These are phyloP conservation scores for Pachydiplax longipennis DNA, from an alignment of 2,888 invertebrate species.

Conservation along the genomic window DNA sequence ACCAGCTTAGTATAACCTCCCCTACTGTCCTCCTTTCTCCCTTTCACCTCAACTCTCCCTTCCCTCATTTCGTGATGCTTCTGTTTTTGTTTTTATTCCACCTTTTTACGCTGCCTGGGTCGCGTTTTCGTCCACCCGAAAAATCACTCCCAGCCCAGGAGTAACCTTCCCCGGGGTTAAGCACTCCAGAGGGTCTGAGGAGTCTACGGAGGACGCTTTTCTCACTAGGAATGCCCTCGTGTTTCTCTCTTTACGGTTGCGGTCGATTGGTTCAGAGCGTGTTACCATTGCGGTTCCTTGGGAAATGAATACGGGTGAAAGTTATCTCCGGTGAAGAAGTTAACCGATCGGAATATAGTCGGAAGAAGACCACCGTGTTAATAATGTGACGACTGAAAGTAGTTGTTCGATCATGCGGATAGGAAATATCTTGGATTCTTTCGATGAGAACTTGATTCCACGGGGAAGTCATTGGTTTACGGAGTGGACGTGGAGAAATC, in stretches of 20 bases:
- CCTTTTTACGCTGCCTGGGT: not conserved
- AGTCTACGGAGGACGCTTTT: not conserved
- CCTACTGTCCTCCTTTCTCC: slow-evolving; percentile 38
- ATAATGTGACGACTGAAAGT: too few relatives aligned
- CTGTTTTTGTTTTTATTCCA: slow-evolving; percentile 1
- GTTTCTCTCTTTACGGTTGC: not conserved
- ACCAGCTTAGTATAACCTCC: slow-evolving; percentile 12
- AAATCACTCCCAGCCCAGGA: not conserved
- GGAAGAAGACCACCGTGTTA: not conserved
- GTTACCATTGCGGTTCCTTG: not conserved
- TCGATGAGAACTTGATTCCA: too few relatives aligned
- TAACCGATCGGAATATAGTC: not conserved
- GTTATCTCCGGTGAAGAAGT: not conserved
- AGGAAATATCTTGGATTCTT: too few relatives aligned
- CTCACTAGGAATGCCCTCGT: not conserved
- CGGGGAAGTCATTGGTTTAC: too few relatives aligned
- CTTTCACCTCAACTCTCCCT: slow-evolving; percentile 42
- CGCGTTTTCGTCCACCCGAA: not conserved
- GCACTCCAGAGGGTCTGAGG: not conserved
- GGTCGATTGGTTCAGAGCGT: not conserved
- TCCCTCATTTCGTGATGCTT: slow-evolving; percentile 40
- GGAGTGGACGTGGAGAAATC: too few relatives aligned
- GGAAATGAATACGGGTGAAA: not conserved
- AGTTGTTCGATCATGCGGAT: too few relatives aligned
- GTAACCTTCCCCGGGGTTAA: not conserved